Conservation (phyloP, 2,888 invertebrate genomes). For the Drosophila pegasa region DNA sequence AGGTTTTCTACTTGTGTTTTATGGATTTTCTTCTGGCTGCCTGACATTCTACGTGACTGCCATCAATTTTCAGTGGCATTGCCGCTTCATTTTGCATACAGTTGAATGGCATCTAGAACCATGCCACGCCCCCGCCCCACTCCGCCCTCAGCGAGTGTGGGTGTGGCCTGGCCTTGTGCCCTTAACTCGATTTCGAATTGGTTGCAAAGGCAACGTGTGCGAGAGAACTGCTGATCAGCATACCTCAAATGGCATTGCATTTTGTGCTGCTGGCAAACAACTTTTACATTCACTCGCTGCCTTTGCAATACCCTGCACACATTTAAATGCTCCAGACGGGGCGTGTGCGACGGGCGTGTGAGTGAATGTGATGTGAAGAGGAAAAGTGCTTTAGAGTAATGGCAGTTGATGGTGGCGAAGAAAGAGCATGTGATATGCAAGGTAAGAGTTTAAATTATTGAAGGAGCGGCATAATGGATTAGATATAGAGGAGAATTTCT, state of each 20-base stretch:
- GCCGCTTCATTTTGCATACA: slow-evolving; percentile 81
- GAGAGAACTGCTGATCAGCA: slow-evolving; percentile 70
- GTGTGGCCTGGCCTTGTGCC: slow-evolving; percentile 59
- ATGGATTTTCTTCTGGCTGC: slow-evolving; percentile 66
- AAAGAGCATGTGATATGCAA: no score
- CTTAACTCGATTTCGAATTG: slow-evolving; percentile 79
- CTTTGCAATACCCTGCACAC: slow-evolving; percentile 4
- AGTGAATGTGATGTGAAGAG: neutral
- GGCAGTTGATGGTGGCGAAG: neutral
- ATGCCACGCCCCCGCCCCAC: neutral
- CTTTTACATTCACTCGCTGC: slow-evolving; percentile 46
- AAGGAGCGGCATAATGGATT: no score
- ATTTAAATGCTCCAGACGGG: neutral
- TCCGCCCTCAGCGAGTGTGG: neutral
- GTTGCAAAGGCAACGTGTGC: slow-evolving; percentile 69
- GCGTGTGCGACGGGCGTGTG: neutral
- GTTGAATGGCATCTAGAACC: slow-evolving; percentile 54
- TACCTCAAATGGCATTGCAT: slow-evolving; percentile 66
- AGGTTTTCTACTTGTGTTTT: slow-evolving; percentile 61
- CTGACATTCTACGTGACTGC: slow-evolving; percentile 77
- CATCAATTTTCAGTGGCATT: slow-evolving; percentile 79
- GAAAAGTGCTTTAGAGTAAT: neutral
- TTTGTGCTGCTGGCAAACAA: slow-evolving; percentile 45
- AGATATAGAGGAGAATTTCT: no score
- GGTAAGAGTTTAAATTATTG: no score